phyloP scores from a whole-genome alignment of 2,888 invertebrate species.

The Tanaodytes sp. region DNA sequence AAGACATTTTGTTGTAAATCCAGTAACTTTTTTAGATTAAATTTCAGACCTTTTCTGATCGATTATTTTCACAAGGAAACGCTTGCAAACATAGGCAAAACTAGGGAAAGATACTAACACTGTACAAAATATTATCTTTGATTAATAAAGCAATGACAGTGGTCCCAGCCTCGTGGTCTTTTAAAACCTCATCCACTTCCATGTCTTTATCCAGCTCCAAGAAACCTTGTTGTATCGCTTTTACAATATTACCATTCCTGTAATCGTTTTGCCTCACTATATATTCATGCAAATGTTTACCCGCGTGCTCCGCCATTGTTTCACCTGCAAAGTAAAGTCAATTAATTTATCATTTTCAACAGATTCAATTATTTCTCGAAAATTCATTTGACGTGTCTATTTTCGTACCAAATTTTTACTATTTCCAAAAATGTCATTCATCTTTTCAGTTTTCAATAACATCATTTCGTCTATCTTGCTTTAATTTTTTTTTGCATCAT shows the following conservation, averaged over 20 bases:
- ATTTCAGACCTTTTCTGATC: too few relatives aligned
- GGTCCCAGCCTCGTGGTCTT: constrained; percentile 94
- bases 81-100: too few relatives aligned
- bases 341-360: too few relatives aligned
- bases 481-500: too few relatives aligned
- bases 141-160: constrained; percentile 91
- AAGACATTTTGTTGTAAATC: too few relatives aligned
- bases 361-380: too few relatives aligned
- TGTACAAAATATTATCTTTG: constrained; percentile 89
- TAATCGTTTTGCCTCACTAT: constrained; percentile 89
- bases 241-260: constrained; percentile 85
- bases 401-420: too few relatives aligned
- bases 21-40: too few relatives aligned
- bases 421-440: neutral
- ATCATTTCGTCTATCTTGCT: too few relatives aligned
- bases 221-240: constrained; percentile 90
- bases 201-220: constrained; percentile 94
- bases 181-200: constrained; percentile 89
- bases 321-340: constrained; percentile 84
- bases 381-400: too few relatives aligned
- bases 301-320: constrained; percentile 94
- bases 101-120: constrained; percentile 82
- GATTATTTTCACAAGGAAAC: too few relatives aligned
- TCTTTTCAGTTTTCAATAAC: neutral
- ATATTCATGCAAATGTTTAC: constrained; percentile 94